Evolutionary conservation across 2,797 vertebrate genomes (phyloP), one percentile per base, ranked within the genome.

Genomic region (Cuculus canorus): DNA sequence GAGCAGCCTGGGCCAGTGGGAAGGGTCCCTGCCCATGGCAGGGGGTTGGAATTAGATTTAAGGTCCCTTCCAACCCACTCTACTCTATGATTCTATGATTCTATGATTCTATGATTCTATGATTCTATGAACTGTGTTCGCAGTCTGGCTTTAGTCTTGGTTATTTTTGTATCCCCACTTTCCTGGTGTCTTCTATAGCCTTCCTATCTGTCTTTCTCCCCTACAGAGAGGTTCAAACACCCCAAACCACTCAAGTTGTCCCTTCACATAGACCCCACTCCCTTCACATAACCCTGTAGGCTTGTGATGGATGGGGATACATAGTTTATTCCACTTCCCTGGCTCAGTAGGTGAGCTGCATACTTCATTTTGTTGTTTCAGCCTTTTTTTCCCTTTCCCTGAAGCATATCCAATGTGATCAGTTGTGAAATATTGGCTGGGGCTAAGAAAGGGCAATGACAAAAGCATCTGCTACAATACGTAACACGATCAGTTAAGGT

Each of bases 231-330:
- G 3, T 75, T 83, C 13, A n/a, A 65, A 61, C 24, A 39, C 4
- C 24, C 37, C 37, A 78, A 88, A 39, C 5, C 16, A 9, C 0
- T 13, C 19, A 65, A 69, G 33, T 19, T 2, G 0, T 4, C 22
- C n/a, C 45, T 88, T 88, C 30, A 41, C 22, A 5, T 0, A 9
- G n/a, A 28, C 25, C 9, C 18, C 4, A 2, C 1, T 1, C 1
- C 3, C 32, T 59, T 43, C 43, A 45, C 18, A 18, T 45, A 45
- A 45, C 28, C 43, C 7, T 24, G 10, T 5, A 15, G 32, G 4
- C 23, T 41, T 68, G 32, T 35, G 37, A 28, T 16, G 22, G 47
- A 43, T 82, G 60, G 60, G 82, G 32, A 33, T 21, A 14, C 5
- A 25, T 5, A 21, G 7, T 18, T 54, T 71, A 25, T 21, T 78